Base-by-base conservation (phyloP, 1,140 invertebrate species). In the Ips typographus region DNA sequence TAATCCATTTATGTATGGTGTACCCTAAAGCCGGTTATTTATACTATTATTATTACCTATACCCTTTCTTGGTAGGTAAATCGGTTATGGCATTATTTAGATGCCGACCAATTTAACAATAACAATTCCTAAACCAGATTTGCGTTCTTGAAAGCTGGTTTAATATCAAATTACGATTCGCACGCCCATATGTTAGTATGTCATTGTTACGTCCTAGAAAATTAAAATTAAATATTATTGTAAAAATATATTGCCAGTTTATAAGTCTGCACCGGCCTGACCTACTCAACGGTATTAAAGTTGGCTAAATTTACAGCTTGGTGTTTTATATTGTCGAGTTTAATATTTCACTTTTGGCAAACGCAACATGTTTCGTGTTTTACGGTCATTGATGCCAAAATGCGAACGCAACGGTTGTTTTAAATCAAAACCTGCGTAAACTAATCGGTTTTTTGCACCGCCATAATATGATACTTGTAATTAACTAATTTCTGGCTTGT, bases 171-270 rank as follows among this genome's bases (percentile, higher is more conserved):
- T 64, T 64, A 64, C 62, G 42, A 39, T 49, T 38, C 5, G 58
- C 62, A 64, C 62, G 39, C 62, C 62, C 52, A 64, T 64, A 64
- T 55, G 47, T 64, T 64, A 42, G 38, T 64, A 40, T 64, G 62
- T 64, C 62, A 64, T 64, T 64, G 62, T 64, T 64, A 64, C 62
- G 62, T 64, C 62, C 62, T 64, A 64, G 62, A 64, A 64, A 64
- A 64, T 64, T 64, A 64, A 64, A 64, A 64, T 64, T 64, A 64
- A 64, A 64, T 56, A 49, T 49, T 49, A 52, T 64, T 64, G 55
- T 55, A 64, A 55, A 64, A 55, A 64, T 55, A 49, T 49, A 36
- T 8, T 49, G 39, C 64, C 58, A 66, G 64, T 49, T 58, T 58
- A 66, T 58, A 49, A 36, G 22, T 57, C 64, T 49, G 44, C 36